Percentiles rank a stretch among this genome's conserved stretches.
These are phyloP conservation scores for Diachrysia chrysitis DNA, from an alignment of 2,888 invertebrate species.

Conservation along the genomic window DNA sequence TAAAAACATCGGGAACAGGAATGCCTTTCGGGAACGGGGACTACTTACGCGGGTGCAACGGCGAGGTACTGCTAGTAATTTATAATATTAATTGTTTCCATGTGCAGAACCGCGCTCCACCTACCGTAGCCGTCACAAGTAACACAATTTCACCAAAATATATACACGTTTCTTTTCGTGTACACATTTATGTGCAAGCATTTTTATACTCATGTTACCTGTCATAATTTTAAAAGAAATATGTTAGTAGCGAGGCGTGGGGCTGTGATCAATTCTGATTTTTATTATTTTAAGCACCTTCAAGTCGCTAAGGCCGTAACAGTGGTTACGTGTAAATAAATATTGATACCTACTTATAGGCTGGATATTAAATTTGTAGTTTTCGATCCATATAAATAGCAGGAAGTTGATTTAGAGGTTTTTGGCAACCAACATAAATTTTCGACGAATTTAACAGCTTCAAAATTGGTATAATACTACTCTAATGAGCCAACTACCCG, in stretches of 20 bases:
- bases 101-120: constrained; percentile 11
- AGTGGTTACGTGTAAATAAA: not conserved
- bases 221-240: constrained; percentile 50
- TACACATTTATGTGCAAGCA: constrained; percentile 33
- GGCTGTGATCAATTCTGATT: constrained; percentile 47
- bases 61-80: too few relatives aligned
- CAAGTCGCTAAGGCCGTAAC: constrained; percentile 32
- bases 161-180: constrained; percentile 42
- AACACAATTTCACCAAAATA: constrained; percentile 52
- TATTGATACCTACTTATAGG: not conserved
- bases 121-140: constrained; percentile 25
- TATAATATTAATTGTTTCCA: too few relatives aligned
- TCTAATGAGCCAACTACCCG: too few relatives aligned
- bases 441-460: too few relatives aligned
- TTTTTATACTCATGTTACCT: constrained; percentile 48
- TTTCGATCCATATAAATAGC: too few relatives aligned
- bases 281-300: constrained; percentile 35
- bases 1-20: too few relatives aligned
- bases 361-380: not conserved
- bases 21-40: too few relatives aligned
- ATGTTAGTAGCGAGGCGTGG: constrained; percentile 45
- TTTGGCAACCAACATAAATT: too few relatives aligned
- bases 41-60: too few relatives aligned
- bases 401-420: too few relatives aligned
- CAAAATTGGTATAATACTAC: too few relatives aligned